Evolutionary conservation across 2,797 vertebrate genomes (phyloP), one percentile per base, ranked within the genome.

Genomic region (Argya squamiceps): DNA sequence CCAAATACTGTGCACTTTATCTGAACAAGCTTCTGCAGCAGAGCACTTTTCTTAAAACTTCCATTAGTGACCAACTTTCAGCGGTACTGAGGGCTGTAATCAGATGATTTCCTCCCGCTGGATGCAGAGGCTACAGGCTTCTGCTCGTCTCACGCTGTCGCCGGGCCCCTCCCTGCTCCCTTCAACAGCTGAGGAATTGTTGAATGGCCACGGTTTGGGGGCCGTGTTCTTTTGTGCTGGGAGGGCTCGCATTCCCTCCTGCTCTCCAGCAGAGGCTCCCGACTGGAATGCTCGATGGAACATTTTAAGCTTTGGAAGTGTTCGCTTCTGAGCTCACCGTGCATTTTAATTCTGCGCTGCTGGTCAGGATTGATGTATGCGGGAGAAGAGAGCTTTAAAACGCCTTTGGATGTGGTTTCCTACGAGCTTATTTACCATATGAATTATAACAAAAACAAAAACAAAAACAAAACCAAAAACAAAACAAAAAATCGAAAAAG

Each of bases 1-100:
- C 27, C 63, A 71, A 89, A 78, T 74, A 39, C 39, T 43, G 26
- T 41, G 47, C 56, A 16, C 49, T 96, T 93, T 85, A 88, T 93
- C 68, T 70, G 64, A 94, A 44, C 2, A 9, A 74, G 64, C 80
- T 89, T 92, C 77, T 75, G 63, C 74, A 89, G 73, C 34, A 16
- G 80, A 59, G 52, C 71, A 52, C 85, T 96, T 95, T 93, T 68
- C 93, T 44, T 47, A 21, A 80, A 78, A 30, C 67, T 74, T 84
- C 68, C 75, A 91, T 92, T 92, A 88, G 87, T 11, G 21, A 49
- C 81, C 37, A 24, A 9, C 84, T 96, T 93, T 63, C 36, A 52
- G 65, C 60, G 63, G 78, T 49, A 60, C 74, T 26, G 84, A 83
- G 77, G 32, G 55, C 29, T 5, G 2, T 87, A 88, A 91, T 88